Evolutionary conservation across 2,113 vertebrate genomes (phyloP).

Genomic region (Lucifuga dentata): DNA sequence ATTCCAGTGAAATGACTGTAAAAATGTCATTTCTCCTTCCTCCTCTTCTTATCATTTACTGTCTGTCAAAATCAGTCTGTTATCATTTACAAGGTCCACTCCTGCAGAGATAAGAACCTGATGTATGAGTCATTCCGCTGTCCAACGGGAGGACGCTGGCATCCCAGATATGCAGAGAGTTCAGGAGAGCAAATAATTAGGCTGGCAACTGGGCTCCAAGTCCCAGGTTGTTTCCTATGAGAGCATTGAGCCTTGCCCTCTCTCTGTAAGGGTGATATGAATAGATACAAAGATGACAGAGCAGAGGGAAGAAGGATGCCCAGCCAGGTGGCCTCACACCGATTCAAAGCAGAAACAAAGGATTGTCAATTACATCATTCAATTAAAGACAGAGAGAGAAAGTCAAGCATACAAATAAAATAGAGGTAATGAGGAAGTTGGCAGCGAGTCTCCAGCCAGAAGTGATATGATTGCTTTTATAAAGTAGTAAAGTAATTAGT

Average conservation of each 20-base stretch:
- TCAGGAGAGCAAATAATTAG: constrained; percentile 58
- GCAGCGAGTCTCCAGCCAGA: neutral
- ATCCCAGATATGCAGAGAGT: constrained; percentile 43
- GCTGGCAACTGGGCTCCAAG: constrained; percentile 38
- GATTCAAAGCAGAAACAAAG: constrained; percentile 22
- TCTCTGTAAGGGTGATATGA: constrained; percentile 33
- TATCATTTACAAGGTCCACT: neutral
- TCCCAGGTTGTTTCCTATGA: constrained; percentile 44
- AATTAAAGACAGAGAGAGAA: too few species aligned
- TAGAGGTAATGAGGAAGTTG: neutral
- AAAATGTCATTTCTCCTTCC: neutral
- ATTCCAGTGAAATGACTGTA: too few species aligned
- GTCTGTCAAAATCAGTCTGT: neutral
- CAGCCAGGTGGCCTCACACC: constrained; percentile 29
- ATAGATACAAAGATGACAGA: constrained; percentile 48
- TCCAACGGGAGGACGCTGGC: constrained; percentile 16
- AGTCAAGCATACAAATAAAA: too few species aligned
- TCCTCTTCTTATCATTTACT: neutral
- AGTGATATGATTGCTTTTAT: constrained; percentile 4
- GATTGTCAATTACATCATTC: too few species aligned
- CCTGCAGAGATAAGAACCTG: constrained; percentile 18
- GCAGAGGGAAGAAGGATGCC: constrained; percentile 32
- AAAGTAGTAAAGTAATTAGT: constrained; percentile 24
- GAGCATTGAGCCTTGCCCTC: constrained; percentile 30
- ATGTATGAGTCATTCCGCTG: constrained; percentile 41